phyloP scores from a whole-genome alignment of 2,797 vertebrate species.

The Darevskia nairensis region DNA sequence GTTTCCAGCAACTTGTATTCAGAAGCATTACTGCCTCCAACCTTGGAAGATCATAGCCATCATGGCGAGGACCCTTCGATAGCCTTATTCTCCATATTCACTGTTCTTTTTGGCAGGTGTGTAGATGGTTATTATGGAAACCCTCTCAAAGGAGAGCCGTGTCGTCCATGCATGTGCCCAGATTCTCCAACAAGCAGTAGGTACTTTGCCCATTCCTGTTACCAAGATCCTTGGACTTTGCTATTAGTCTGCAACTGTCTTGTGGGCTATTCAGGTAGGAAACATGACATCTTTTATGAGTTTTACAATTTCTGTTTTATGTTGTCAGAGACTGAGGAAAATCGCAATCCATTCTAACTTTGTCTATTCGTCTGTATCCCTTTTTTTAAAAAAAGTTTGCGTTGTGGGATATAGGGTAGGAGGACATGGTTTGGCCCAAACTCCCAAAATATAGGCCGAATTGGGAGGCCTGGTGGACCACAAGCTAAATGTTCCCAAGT shows the following conservation, averaged over 20 bases:
- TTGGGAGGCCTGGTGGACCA: too few relatives aligned
- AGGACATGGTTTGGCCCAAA: too few relatives aligned
- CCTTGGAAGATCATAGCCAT: too few relatives aligned
- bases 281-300: neutral
- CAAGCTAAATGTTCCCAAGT: neutral
- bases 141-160: slow-evolving; percentile 77
- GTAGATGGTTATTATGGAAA: slow-evolving; percentile 85
- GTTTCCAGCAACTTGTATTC: too few relatives aligned
- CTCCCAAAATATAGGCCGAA: too few relatives aligned
- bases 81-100: too few relatives aligned
- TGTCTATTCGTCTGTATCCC: neutral
- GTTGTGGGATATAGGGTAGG: too few relatives aligned
- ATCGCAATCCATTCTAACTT: rapidly evolving
- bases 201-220: slow-evolving; percentile 87
- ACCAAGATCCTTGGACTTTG: slow-evolving; percentile 76
- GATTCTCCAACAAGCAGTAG: slow-evolving; percentile 77
- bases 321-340: slow-evolving; percentile 33
- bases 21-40: too few relatives aligned
- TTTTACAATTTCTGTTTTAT: slow-evolving; percentile 21
- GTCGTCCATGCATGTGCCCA: slow-evolving; percentile 86
- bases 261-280: slow-evolving; percentile 83
- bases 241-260: slow-evolving; percentile 81
- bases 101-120: slow-evolving; percentile 80
- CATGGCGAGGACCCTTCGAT: too few relatives aligned
- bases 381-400: too few relatives aligned